Conservation (phyloP, 2,113 vertebrate genomes). For the Pollimyrus isidori region DNA sequence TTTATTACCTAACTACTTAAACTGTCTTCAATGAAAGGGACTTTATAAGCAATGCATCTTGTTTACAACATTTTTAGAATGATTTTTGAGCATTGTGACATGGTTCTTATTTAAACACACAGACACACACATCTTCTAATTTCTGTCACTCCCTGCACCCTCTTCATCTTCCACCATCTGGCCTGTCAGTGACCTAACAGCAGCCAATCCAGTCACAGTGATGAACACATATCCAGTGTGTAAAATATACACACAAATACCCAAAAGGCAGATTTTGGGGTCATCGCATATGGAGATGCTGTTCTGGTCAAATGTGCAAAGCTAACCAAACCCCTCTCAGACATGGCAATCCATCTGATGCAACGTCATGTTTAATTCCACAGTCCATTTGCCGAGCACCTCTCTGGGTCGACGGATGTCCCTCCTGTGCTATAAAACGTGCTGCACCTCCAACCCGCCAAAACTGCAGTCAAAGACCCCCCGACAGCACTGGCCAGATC, state of each 20-base stretch:
- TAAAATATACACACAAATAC: background rate
- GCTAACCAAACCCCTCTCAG: background rate
- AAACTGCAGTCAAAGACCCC: background rate
- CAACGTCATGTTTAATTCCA: background rate
- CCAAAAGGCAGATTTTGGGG: background rate
- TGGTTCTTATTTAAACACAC: background rate
- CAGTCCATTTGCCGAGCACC: background rate
- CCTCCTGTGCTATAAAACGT: background rate
- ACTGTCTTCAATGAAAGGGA: background rate
- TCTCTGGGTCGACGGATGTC: background rate
- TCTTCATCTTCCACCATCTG: background rate
- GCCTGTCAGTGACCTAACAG: background rate
- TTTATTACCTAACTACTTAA: background rate
- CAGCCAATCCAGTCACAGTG: background rate
- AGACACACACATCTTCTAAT: background rate
- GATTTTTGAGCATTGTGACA: background rate
- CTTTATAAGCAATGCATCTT: background rate
- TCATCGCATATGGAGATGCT: background rate
- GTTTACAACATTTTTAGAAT: background rate
- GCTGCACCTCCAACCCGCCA: background rate
- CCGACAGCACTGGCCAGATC: background rate
- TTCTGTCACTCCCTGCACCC: background rate
- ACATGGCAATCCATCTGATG: background rate
- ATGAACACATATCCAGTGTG: background rate
- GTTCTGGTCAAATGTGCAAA: background rate